Evolutionary conservation across 53 echinoderm and acorn worm species (phyloP), one percentile per base, ranked within the genome.

Genomic region (Luidia sarsii): DNA sequence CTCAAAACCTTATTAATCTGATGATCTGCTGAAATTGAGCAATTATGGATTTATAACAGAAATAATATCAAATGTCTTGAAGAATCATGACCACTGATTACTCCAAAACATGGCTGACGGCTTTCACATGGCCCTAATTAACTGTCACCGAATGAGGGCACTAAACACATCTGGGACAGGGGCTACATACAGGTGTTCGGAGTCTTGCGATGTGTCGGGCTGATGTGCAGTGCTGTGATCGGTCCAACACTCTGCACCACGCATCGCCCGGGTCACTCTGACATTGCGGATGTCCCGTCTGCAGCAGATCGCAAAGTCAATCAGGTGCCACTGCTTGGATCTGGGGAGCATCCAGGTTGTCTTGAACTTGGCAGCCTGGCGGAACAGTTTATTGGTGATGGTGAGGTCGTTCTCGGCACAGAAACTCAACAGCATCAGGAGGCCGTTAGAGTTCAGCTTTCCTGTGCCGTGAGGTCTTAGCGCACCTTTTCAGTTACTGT

Each of bases 381-480:
- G 50, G 52, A 27, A 70, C 11, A 70, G 33, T 2, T 50, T 70
- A 35, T 70, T 70, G 48, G 68, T 68, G 48, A 68, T 68, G 22
- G 28, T 43, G 24, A 68, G 68, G 21, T 18, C 68, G 2, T 68
- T 20, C 19, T 68, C 68, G 21, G 68, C 14, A 18, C 68, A 68
- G 10, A 46, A 81, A 15, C 33, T 33, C 11, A 79, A 57, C 1
- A 86, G 79, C n/a, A n/a, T n/a, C 25, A 86, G 79, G 30, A 13
- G 33, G 24, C 79, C 67, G 43, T 86, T 86, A 54, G 65, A 64
- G 79, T 77, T 86, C 34, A 14, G n/a, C 46, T 45, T 45, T 7
- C 46, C 14, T 7, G 14, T 45, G 46, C 46, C 46, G 46, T 45
- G 46, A 9, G 46, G 7, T 7, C 46, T 14, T 45, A 45, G 46